phyloP scores from a whole-genome alignment of 2,113 vertebrate genomes.

The Pluvianellus socialis region DNA sequence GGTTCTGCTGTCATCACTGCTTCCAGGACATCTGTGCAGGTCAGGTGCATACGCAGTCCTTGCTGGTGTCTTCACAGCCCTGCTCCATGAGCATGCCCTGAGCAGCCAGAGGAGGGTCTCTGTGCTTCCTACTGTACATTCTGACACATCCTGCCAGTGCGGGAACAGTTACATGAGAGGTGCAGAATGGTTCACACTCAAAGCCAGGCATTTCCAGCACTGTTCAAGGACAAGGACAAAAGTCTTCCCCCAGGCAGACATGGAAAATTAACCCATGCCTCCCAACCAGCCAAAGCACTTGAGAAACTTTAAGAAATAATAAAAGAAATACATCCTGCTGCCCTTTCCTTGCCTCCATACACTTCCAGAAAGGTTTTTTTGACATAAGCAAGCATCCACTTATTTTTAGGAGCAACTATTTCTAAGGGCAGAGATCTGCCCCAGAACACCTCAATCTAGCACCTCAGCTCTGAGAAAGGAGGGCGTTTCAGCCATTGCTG shows the following conservation, averaged over 20 bases:
- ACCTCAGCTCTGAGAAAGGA: background rate
- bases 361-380: background rate
- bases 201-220: background rate
- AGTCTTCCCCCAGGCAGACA: background rate
- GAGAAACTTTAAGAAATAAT: background rate
- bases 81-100: background rate
- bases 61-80: rapidly evolving
- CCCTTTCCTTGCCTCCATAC: background rate
- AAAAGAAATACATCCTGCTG: background rate
- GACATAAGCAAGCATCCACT: background rate
- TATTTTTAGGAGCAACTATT: background rate
- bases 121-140: rapidly evolving
- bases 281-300: background rate
- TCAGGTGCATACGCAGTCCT: rapidly evolving
- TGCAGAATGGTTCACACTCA: background rate
- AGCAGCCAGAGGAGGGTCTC: background rate
- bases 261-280: background rate
- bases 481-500: background rate
- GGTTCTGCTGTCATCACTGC: background rate
- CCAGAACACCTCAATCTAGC: background rate
- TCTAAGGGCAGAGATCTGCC: background rate
- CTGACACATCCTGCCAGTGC: background rate
- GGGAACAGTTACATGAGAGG: background rate
- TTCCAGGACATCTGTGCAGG: no score
- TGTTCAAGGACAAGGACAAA: background rate